A percentile compares a stretch with the other conserved stretches of the same genome.
These are phyloP conservation scores for Leptinotarsa peninsularis DNA, from an alignment of 2,888 invertebrate genomes.

Conservation along the genomic window DNA sequence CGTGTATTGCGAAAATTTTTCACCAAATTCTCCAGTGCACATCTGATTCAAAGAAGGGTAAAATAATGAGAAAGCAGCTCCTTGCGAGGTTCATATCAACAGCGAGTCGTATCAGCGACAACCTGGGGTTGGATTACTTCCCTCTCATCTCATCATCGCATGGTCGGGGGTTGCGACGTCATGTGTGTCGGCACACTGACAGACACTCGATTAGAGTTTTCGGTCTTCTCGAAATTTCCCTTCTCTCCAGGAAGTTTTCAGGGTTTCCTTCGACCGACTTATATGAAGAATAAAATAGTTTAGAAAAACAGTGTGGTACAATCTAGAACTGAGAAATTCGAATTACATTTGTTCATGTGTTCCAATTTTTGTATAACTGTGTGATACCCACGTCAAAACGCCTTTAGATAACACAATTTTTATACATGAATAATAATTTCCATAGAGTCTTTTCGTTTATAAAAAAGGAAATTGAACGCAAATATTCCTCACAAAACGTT, in stretches of 20 bases:
- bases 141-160: constrained; percentile 60
- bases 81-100: constrained; percentile 49
- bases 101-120: constrained; percentile 50
- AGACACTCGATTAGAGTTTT: constrained; percentile 51
- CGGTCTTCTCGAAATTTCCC: constrained; percentile 26
- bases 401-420: too few species aligned
- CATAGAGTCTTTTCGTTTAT: too few species aligned
- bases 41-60: constrained; percentile 19
- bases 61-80: constrained; percentile 29
- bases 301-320: too few species aligned
- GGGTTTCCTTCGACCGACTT: constrained; percentile 13
- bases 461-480: too few species aligned
- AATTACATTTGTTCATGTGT: too few species aligned
- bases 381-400: too few species aligned
- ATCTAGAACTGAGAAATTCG: too few species aligned
- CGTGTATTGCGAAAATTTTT: neutral
- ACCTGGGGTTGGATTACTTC: constrained; percentile 59
- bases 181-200: constrained; percentile 49
- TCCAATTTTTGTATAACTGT: too few species aligned
- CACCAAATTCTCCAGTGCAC: constrained; percentile 1
- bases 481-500: too few species aligned
- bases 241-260: constrained; percentile 12
- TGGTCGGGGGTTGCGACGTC: constrained; percentile 48
- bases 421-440: too few species aligned
- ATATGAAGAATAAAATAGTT: neutral